A percentile compares a stretch with the other conserved stretches of the same genome.
Evolutionary conservation across 2,888 invertebrate genomes (phyloP).

Genomic region (Ochropleura leucogaster): DNA sequence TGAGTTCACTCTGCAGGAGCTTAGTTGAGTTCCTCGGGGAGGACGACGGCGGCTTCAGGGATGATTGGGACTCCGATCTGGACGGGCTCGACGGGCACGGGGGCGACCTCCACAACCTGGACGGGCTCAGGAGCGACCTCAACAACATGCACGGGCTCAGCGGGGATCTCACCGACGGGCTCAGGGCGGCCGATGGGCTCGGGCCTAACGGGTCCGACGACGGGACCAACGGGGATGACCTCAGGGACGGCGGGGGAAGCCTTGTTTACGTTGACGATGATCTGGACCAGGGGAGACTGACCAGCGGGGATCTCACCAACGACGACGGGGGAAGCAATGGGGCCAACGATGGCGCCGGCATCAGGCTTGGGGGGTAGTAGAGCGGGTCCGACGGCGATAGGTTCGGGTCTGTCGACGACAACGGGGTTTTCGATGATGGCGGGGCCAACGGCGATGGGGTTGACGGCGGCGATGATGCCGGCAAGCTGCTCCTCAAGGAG

Average conservation of each 20-base stretch:
- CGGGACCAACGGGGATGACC: slow-evolving; percentile 43
- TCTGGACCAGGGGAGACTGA: slow-evolving; percentile 69
- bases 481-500: slow-evolving; percentile 72
- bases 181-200: slow-evolving; percentile 2
- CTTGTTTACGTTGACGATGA: slow-evolving; percentile 72
- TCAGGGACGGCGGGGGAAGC: slow-evolving; percentile 49
- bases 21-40: slow-evolving; percentile 70
- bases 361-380: slow-evolving; percentile 61
- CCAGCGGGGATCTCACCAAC: slow-evolving; percentile 49
- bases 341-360: slow-evolving; percentile 37
- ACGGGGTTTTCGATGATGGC: slow-evolving; percentile 55
- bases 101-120: slow-evolving; percentile 35
- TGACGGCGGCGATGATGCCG: slow-evolving; percentile 64
- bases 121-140: slow-evolving; percentile 38
- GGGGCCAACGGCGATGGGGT: slow-evolving; percentile 63
- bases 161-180: slow-evolving; percentile 10
- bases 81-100: slow-evolving; percentile 63
- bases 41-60: slow-evolving; percentile 63
- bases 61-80: slow-evolving; percentile 61
- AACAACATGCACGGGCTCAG: slow-evolving; percentile 41
- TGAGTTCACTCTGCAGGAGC: background rate
- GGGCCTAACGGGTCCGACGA: slow-evolving; percentile 10
- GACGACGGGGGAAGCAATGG: slow-evolving; percentile 45
- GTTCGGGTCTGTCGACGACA: slow-evolving; percentile 50
- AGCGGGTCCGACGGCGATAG: slow-evolving; percentile 59